These are phyloP conservation scores for Grammomys surdaster DNA, from an alignment of 2,113 vertebrate genomes.

Conservation along the genomic window DNA sequence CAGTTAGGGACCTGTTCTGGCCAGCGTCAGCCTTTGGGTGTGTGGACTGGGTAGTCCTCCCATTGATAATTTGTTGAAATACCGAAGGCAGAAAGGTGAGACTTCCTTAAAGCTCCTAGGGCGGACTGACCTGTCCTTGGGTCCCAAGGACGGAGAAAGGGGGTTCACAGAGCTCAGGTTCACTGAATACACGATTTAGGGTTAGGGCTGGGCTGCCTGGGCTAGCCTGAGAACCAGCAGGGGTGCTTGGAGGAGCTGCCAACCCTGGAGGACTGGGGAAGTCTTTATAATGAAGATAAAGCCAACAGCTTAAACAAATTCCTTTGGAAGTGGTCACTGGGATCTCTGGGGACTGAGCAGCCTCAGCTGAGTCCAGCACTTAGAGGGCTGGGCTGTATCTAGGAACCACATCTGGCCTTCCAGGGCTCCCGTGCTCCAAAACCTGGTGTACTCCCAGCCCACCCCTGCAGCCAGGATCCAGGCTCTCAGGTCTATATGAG, in stretches of 20 bases:
- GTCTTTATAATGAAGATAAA: neutral
- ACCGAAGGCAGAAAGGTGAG: accelerated
- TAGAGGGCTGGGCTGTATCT: no score
- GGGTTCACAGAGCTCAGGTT: no score
- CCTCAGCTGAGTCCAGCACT: accelerated
- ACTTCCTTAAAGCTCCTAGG: neutral
- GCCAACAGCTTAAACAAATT: neutral
- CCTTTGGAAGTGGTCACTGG: neutral
- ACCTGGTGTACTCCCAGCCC: no score
- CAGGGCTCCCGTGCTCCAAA: neutral
- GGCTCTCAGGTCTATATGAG: neutral
- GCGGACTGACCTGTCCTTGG: neutral
- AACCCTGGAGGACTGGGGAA: neutral
- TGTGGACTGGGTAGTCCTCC: accelerated
- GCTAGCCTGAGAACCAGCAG: neutral
- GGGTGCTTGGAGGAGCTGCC: no score
- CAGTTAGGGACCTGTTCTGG: accelerated
- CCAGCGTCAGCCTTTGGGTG: accelerated
- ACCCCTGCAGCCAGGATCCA: neutral
- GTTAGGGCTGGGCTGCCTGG: neutral
- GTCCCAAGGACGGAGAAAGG: neutral
- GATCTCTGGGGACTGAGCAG: neutral
- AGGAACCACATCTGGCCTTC: no score
- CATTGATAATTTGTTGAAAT: neutral
- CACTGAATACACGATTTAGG: accelerated